These are phyloP conservation scores for Troglohyphantes excavatus DNA, from an alignment of 2,888 invertebrate genomes.

Conservation along the genomic window DNA sequence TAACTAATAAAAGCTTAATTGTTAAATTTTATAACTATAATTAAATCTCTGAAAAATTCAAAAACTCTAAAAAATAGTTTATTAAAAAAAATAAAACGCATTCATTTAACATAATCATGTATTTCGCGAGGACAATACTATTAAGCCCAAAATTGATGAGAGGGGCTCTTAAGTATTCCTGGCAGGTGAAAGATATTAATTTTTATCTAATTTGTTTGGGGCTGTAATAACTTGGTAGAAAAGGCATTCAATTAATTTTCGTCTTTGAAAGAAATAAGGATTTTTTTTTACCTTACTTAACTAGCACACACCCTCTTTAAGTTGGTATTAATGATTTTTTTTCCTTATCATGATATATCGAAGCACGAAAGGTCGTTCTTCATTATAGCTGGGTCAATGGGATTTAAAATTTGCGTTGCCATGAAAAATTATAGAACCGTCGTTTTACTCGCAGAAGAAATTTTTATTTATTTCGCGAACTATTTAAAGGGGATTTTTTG, in stretches of 20 bases:
- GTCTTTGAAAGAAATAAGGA: conserved; percentile 26
- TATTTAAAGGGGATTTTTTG: too few species aligned
- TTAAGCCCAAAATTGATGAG: not conserved
- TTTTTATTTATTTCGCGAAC: too few species aligned
- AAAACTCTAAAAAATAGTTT: too few species aligned
- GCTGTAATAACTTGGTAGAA: conserved; percentile 20
- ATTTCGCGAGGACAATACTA: conserved; percentile 8
- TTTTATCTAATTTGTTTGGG: conserved; percentile 42
- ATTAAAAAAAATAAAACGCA: not conserved
- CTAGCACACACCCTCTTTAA: conserved; percentile 11
- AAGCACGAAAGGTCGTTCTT: too few species aligned
- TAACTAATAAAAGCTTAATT: too few species aligned
- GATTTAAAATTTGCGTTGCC: too few species aligned
- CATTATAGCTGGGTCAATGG: too few species aligned
- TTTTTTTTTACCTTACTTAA: not conserved
- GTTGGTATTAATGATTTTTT: conserved; percentile 28
- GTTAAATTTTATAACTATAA: too few species aligned
- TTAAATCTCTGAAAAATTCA: too few species aligned
- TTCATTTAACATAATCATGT: conserved; percentile 7
- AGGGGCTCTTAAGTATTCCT: not conserved
- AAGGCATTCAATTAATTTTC: conserved; percentile 44
- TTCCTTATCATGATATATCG: not conserved
- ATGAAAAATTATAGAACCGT: too few species aligned
- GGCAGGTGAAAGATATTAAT: conserved; percentile 44
- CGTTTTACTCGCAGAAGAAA: too few species aligned